Conservation (phyloP, 1,140 invertebrate species). For the Triops longicaudatus region DNA sequence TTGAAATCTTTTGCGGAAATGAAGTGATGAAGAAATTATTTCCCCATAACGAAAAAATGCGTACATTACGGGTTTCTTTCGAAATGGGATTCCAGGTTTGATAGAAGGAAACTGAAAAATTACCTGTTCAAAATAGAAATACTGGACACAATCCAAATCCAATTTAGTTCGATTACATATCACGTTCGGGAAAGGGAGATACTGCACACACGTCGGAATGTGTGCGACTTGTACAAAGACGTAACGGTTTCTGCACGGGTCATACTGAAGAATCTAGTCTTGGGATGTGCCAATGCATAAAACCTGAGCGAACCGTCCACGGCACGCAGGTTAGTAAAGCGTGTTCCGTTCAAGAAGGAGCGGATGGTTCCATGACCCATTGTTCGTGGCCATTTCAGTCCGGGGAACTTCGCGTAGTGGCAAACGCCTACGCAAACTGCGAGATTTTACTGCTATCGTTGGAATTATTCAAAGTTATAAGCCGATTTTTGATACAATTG, state of each 20-base stretch:
- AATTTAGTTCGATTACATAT: not conserved
- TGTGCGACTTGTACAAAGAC: not conserved
- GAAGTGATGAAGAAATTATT: too few species aligned
- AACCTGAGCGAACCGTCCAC: not conserved
- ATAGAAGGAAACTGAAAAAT: not conserved
- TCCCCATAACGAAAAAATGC: not conserved
- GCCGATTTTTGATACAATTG: too few species aligned
- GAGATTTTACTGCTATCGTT: too few species aligned
- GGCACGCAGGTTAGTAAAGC: not conserved
- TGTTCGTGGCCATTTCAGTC: not conserved
- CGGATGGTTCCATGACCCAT: not conserved
- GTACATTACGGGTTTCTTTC: not conserved
- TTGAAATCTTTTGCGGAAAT: too few species aligned
- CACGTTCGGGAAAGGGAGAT: too few species aligned
- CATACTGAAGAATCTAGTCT: not conserved
- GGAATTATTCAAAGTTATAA: too few species aligned
- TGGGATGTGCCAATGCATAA: slow-evolving; percentile 11
- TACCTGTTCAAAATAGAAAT: not conserved
- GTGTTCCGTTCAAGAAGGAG: not conserved
- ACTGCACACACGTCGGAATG: not conserved
- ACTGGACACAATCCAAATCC: not conserved
- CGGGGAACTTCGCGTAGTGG: not conserved
- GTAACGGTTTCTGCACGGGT: not conserved
- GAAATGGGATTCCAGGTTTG: not conserved
- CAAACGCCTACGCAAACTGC: not conserved